Evolutionary conservation across 2,888 invertebrate species (phyloP).

Genomic region (Perithous albicinctus): DNA sequence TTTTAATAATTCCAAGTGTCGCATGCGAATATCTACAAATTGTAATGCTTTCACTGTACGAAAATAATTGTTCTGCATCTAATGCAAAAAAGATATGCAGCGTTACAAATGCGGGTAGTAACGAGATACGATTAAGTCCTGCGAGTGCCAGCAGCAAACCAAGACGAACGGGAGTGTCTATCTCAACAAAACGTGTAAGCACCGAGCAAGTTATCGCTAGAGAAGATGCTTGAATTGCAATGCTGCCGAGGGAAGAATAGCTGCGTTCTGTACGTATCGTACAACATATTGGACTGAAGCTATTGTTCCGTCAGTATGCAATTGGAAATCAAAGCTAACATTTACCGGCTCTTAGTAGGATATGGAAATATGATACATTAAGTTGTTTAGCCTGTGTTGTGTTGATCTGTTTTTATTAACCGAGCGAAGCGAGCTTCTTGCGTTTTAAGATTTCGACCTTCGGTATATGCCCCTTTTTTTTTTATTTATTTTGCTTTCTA

Average conservation of each 20-base stretch:
- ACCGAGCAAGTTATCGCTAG: conserved; percentile 74
- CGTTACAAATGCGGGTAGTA: conserved; percentile 10
- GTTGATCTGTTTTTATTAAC: not conserved
- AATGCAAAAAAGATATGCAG: not conserved
- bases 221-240: conserved; percentile 77
- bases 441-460: not conserved
- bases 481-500: not conserved
- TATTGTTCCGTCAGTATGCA: not conserved
- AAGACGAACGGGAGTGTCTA: conserved; percentile 64
- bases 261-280: not conserved
- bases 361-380: not conserved
- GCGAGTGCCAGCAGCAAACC: conserved; percentile 36
- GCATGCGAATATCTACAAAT: not conserved
- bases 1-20: not conserved
- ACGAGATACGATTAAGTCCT: conserved; percentile 50
- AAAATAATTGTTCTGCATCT: conserved; percentile 22
- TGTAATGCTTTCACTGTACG: not conserved
- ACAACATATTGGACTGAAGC: not conserved
- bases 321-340: not conserved
- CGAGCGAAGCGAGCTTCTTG: not conserved
- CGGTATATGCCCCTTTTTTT: not conserved
- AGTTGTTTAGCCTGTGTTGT: not conserved
- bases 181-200: conserved; percentile 74
- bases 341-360: not conserved
- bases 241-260: not conserved